Evolutionary conservation across 2,113 vertebrate species (phyloP).

Genomic region (Chaenocephalus aceratus): DNA sequence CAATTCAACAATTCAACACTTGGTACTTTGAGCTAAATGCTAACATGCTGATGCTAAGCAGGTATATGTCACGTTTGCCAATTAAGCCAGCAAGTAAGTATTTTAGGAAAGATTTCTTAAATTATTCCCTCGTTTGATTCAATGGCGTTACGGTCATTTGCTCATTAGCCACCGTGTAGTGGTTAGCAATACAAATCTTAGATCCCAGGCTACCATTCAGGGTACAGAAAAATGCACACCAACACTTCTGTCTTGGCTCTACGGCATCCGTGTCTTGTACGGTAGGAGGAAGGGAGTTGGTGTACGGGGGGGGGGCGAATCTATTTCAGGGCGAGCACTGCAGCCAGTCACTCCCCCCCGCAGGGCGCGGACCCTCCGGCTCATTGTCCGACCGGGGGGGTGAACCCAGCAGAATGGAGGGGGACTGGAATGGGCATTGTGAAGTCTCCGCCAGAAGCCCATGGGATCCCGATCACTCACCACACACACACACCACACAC

Average conservation of each 20-base stretch:
- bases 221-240: not conserved
- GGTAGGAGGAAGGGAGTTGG: constrained; percentile 20
- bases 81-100: no score
- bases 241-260: not conserved
- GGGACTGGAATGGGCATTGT: constrained; percentile 75
- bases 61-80: not conserved
- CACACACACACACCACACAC: no score
- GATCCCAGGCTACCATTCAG: not conserved
- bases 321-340: constrained; percentile 67
- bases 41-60: no score
- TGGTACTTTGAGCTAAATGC: no score
- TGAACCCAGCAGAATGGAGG: constrained; percentile 69
- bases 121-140: not conserved
- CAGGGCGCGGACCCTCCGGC: constrained; percentile 67
- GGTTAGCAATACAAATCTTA: no score
- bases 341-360: constrained; percentile 59
- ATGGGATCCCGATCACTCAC: constrained; percentile 46
- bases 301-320: constrained; percentile 19
- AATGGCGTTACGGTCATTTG: no score
- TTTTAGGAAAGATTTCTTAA: not conserved
- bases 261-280: not conserved
- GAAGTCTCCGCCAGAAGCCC: constrained; percentile 54
- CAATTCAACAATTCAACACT: no score
- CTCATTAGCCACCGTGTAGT: no score
- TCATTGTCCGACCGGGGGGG: constrained; percentile 74